Conservation (phyloP, 2,888 invertebrate species). For the Ariolimax columbianus region DNA sequence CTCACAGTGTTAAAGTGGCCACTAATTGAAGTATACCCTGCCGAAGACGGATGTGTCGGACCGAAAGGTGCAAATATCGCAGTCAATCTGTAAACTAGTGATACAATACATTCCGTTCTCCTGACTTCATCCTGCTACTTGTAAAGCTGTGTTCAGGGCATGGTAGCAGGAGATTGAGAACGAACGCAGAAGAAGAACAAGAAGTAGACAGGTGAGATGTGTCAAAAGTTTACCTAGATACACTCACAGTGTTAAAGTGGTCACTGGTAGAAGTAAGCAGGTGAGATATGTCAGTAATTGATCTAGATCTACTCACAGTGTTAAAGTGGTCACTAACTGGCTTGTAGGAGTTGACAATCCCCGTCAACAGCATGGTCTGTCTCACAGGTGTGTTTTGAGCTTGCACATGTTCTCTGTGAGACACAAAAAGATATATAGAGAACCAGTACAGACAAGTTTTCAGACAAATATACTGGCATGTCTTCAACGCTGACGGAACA, state of each 20-base stretch:
- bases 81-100: too few species aligned
- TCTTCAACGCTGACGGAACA: too few species aligned
- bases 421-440: not conserved
- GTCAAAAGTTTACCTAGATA: too few species aligned
- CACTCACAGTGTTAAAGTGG: slow-evolving; percentile 92
- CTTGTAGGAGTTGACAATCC: slow-evolving; percentile 92
- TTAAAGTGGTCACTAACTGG: slow-evolving; percentile 94
- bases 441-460: not conserved
- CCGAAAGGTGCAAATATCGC: too few species aligned
- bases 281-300: not conserved
- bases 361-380: slow-evolving; percentile 91
- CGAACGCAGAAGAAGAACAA: too few species aligned
- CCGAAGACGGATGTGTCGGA: too few species aligned
- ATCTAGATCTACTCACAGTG: slow-evolving; percentile 86
- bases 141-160: too few species aligned
- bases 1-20: slow-evolving; percentile 94
- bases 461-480: not conserved
- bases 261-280: slow-evolving; percentile 85
- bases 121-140: too few species aligned
- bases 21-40: too few species aligned
- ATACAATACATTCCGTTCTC: too few species aligned
- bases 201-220: too few species aligned
- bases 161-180: too few species aligned
- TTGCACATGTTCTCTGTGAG: slow-evolving; percentile 69
- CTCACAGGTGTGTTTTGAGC: slow-evolving; percentile 87